Conservation (phyloP, 2,113 vertebrate genomes). For the Sinosuthora webbiana region DNA sequence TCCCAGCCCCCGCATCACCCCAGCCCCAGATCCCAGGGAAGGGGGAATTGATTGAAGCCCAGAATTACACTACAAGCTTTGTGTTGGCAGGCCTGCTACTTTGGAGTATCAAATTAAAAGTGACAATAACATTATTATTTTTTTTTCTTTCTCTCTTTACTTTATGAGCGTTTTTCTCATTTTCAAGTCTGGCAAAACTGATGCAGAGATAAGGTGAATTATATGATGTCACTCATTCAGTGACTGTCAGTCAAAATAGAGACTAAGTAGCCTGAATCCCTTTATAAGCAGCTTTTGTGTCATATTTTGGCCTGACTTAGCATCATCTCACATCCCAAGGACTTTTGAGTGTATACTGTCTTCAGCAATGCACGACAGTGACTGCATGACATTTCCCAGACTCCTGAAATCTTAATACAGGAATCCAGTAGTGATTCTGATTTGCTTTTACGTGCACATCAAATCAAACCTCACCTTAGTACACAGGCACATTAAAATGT, state of each 20-base stretch:
- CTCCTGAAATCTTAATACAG: neutral
- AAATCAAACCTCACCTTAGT: neutral
- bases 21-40: neutral
- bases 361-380: neutral
- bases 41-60: neutral
- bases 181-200: neutral
- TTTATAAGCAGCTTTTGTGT: neutral
- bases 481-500: neutral
- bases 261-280: neutral
- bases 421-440: neutral
- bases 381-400: neutral
- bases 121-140: neutral
- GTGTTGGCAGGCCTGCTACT: neutral
- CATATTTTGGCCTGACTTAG: constrained; percentile 10
- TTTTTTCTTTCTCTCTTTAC: neutral
- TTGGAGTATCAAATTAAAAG: neutral
- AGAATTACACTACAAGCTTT: neutral
- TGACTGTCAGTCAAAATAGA: neutral
- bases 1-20: neutral
- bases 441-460: neutral
- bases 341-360: neutral
- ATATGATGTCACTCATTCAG: neutral
- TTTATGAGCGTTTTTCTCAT: neutral
- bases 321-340: neutral
- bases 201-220: neutral